Evolutionary conservation across 2,797 vertebrate genomes (phyloP), one percentile per base, ranked within the genome.

Genomic region (Enteromius anoplus): DNA sequence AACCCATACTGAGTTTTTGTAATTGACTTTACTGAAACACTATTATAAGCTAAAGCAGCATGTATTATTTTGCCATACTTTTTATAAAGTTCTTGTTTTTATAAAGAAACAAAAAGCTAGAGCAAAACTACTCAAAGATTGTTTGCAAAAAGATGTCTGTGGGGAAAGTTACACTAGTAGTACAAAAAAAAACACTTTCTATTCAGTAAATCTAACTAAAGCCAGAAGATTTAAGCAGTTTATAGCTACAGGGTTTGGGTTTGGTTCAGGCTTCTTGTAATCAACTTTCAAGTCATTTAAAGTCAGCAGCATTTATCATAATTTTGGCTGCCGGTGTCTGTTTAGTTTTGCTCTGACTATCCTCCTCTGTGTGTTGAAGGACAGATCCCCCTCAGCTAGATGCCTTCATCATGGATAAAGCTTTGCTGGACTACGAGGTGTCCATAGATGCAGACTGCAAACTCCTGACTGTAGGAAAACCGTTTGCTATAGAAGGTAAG

Each of bases 371-470:
- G 89, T 90, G 91, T 86, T 93, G 89, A 93, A 98, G 97, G 93
- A 96, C 96, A 90, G 96, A 98, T 94, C 97, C 97, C 88, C 96
- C 97, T 90, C 93, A 94, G 89, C 93, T 98, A 1, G 97, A 98
- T 80, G 97, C 97, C 78, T 98, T 98, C 93, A 98, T 98, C 92
- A 98, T 98, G 97, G 97, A 98, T 92, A 98, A 98, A 94, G 97
- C 97, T 29, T 95, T 98, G 84, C 87, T 98, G 92, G 97, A 98
- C 92, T 98, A 97, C 75, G 96, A 98, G 93, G 97, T 98, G n/a
- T 98, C 97, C 21, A 97, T 97, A 86, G 97, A 98, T 87, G 96
- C 97, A 0, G 97, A 98, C 88, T 98, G 97, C 94, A 97, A 97
- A 88, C 95, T 98, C 87, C 92, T 98, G 78, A 98, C 97, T 0